These are phyloP conservation scores for Diadumene lineata DNA, from an alignment of 92 coral and sea anemone genomes.

Conservation along the genomic window DNA sequence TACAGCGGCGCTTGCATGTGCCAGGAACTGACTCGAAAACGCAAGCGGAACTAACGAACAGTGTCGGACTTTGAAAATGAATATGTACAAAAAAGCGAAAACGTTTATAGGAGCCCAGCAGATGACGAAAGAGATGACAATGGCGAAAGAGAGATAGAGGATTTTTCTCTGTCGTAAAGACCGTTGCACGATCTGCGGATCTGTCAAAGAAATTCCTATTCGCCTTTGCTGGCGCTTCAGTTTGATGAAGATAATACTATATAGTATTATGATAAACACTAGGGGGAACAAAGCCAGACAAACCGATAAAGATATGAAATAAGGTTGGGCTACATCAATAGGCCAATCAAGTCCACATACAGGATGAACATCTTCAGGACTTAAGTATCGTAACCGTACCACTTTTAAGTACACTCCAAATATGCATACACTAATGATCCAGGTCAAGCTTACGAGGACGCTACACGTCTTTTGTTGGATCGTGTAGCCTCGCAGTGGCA, in stretches of 20 bases:
- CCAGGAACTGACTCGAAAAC: constrained; percentile 4
- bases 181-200: constrained; percentile 19
- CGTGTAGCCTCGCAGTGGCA: constrained; percentile 9
- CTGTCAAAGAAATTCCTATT: constrained; percentile 14
- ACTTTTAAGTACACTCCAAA: constrained; percentile 13
- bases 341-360: neutral
- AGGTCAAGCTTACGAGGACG: constrained; percentile 1
- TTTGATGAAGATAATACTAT: constrained; percentile 6
- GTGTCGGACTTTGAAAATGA: neutral
- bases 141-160: constrained; percentile 20
- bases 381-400: neutral
- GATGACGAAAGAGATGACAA: constrained; percentile 15
- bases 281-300: constrained; percentile 7
- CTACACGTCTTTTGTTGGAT: neutral
- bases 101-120: constrained; percentile 24
- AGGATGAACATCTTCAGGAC: neutral
- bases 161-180: constrained; percentile 14
- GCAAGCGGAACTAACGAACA: neutral
- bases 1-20: constrained; percentile 16
- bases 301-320: neutral
- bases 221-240: constrained; percentile 6
- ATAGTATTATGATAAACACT: neutral
- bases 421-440: neutral
- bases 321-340: neutral
- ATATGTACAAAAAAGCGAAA: neutral